A percentile compares a stretch with the other conserved stretches of the same genome.
Evolutionary conservation across 2,113 vertebrate genomes (phyloP).

Genomic region (Toxostoma redivivum): DNA sequence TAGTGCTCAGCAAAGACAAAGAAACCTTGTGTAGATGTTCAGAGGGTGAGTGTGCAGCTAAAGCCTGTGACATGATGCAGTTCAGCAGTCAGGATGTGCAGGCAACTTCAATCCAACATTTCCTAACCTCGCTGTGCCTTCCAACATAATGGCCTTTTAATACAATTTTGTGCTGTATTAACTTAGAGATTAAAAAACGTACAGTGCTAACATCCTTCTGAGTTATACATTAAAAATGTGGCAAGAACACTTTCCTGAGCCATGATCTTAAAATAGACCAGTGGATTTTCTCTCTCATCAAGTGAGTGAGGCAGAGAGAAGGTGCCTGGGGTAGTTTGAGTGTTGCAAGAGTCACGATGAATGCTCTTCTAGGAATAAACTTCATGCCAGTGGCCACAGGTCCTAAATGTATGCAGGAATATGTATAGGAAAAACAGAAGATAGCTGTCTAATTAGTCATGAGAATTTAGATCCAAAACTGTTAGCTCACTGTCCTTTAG

Average conservation of each 20-base stretch:
- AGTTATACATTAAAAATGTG: neutral
- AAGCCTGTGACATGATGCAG: neutral
- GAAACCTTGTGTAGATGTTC: neutral
- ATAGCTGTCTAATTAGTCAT: neutral
- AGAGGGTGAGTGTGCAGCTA: neutral
- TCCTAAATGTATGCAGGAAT: neutral
- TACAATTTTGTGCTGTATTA: neutral
- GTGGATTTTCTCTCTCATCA: neutral
- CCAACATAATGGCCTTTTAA: neutral
- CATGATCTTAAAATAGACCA: neutral
- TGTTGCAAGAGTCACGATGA: neutral
- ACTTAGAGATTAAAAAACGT: neutral
- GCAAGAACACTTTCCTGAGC: neutral
- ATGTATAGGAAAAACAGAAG: neutral
- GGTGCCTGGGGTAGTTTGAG: neutral
- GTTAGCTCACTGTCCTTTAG: neutral
- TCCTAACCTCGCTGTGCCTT: neutral
- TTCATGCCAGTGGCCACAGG: neutral
- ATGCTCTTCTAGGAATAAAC: neutral
- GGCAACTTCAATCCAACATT: neutral
- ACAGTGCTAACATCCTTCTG: neutral
- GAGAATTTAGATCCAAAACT: neutral
- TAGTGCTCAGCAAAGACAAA: neutral
- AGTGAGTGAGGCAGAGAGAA: neutral
- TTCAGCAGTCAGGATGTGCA: neutral